Evolutionary conservation across 35 echinoderm and acorn worm species (phyloP).

Genomic region (Apostichopus japonicus): DNA sequence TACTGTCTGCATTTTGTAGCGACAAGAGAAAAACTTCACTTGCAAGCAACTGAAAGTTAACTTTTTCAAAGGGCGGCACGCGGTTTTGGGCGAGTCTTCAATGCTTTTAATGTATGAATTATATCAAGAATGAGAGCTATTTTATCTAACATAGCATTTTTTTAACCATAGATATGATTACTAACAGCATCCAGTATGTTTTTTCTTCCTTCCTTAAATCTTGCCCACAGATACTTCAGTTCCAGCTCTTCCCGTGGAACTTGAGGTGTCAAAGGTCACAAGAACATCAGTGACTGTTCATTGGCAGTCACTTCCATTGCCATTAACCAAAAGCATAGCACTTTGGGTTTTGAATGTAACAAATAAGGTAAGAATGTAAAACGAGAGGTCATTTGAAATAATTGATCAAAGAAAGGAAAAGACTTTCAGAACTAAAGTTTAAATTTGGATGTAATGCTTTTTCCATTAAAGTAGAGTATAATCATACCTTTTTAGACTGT

Average conservation of each 20-base stretch:
- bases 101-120: neutral
- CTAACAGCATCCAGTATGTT: neutral
- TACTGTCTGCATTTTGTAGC: no score
- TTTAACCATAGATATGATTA: neutral
- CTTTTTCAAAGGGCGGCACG: no score
- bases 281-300: neutral
- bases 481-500: no score
- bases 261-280: constrained; percentile 19
- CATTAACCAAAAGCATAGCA: constrained; percentile 18
- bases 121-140: neutral
- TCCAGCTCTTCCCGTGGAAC: neutral
- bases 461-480: no score
- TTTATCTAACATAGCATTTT: neutral
- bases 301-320: neutral
- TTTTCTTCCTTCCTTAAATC: constrained; percentile 8
- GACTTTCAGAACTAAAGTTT: no score
- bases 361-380: neutral
- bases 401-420: no score
- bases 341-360: neutral
- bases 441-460: no score
- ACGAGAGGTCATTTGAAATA: no score
- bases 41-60: no score
- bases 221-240: neutral
- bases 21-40: no score
- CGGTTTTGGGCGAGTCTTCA: neutral